A percentile compares a stretch with the other conserved stretches of the same genome.
Conservation (phyloP, 2,113 vertebrate genomes). For the Mirza zaza region DNA sequence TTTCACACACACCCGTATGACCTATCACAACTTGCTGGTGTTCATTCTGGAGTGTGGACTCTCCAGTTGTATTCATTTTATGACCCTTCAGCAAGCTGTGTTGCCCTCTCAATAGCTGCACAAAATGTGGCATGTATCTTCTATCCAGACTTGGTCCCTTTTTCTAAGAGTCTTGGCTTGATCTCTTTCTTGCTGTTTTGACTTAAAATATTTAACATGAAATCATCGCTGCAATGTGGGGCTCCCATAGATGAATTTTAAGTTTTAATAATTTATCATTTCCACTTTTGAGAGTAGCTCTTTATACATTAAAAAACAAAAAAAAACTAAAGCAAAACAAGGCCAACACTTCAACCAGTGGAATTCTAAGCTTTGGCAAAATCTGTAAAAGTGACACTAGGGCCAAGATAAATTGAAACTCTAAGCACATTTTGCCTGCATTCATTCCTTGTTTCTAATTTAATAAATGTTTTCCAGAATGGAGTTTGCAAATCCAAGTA, state of each 20-base stretch:
- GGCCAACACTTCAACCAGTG: slow-evolving; percentile 5
- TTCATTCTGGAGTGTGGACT: background rate
- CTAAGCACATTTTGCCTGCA: slow-evolving; percentile 61
- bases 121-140: background rate
- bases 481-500: slow-evolving; percentile 72
- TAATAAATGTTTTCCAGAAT: slow-evolving; percentile 78
- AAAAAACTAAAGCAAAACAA: slow-evolving; percentile 10
- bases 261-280: slow-evolving; percentile 52
- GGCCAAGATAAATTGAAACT: slow-evolving; percentile 58
- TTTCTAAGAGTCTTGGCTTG: background rate
- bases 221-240: background rate
- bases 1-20: background rate
- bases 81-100: background rate
- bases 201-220: background rate
- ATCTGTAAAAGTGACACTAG: slow-evolving; percentile 30
- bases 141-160: background rate
- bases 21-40: background rate
- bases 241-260: slow-evolving; percentile 22
- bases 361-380: slow-evolving; percentile 46
- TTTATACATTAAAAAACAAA: background rate
- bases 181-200: background rate
- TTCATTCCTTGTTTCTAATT: slow-evolving; percentile 71
- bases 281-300: slow-evolving; percentile 40
- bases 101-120: background rate
- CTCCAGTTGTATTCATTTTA: background rate